These are phyloP conservation scores for Fratercula arctica DNA, from an alignment of 2,797 vertebrate genomes.

Conservation along the genomic window DNA sequence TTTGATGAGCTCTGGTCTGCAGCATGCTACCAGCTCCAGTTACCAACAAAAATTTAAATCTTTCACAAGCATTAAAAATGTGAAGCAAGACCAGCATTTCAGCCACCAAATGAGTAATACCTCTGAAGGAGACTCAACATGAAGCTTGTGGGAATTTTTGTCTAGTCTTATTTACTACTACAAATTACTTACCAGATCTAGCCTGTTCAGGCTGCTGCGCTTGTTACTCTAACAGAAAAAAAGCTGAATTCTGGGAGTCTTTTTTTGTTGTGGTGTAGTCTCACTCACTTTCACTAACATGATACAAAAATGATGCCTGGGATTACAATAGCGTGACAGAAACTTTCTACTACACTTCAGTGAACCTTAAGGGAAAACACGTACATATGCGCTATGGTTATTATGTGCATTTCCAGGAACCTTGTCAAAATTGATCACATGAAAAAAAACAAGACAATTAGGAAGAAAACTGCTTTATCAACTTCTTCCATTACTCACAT, in stretches of 20 bases:
- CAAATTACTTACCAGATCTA: background rate
- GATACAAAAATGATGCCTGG: conserved; percentile 42
- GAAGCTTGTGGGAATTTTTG: conserved; percentile 35
- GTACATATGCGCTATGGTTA: conserved; percentile 7
- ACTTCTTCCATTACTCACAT: conserved; percentile 32
- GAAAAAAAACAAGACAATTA: conserved; percentile 3
- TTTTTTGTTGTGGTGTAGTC: conserved; percentile 18
- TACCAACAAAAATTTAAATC: background rate
- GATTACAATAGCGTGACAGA: conserved; percentile 38
- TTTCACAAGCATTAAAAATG: conserved; percentile 7
- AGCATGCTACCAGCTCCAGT: background rate
- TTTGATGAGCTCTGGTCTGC: background rate
- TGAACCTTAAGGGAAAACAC: conserved; percentile 58
- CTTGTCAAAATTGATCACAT: conserved; percentile 39
- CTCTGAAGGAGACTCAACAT: conserved; percentile 38
- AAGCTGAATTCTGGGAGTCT: conserved; percentile 10
- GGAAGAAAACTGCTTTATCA: conserved; percentile 55
- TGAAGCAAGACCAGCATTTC: conserved; percentile 34
- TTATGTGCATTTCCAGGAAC: conserved; percentile 35
- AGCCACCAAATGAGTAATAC: conserved; percentile 40
- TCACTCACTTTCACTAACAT: conserved; percentile 65
- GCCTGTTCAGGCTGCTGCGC: background rate
- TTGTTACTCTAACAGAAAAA: conserved; percentile 28
- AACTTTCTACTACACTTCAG: conserved; percentile 59
- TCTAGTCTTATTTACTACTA: conserved; percentile 42